A percentile compares a stretch with the other conserved stretches of the same genome.
Conservation (phyloP, 2,888 invertebrate genomes). For the Thyatira batis region DNA sequence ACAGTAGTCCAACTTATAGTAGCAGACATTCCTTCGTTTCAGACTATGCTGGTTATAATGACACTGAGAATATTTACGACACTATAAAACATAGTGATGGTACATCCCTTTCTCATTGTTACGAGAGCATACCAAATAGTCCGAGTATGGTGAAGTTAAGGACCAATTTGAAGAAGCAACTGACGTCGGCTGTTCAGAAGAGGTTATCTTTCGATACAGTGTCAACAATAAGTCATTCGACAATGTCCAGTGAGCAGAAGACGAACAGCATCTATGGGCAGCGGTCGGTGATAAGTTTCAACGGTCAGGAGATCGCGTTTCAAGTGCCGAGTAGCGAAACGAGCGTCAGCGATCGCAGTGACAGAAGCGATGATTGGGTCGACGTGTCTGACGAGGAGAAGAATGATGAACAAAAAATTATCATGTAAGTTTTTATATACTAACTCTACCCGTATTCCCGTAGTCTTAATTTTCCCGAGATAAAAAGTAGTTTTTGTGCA, state of each 20-base stretch:
- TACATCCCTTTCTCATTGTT: conserved; percentile 79
- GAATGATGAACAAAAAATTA: conserved; percentile 75
- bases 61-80: conserved; percentile 84
- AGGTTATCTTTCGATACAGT: conserved; percentile 73
- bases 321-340: conserved; percentile 82
- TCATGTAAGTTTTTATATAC: conserved; percentile 75
- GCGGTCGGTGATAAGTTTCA: conserved; percentile 74
- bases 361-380: conserved; percentile 86
- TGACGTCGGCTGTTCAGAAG: conserved; percentile 63
- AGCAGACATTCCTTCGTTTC: conserved; percentile 68
- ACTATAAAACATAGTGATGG: conserved; percentile 82
- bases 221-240: conserved; percentile 76
- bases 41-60: conserved; percentile 70
- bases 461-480: no score
- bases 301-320: conserved; percentile 75
- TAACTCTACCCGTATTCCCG: background rate
- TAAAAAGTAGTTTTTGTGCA: no score
- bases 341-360: conserved; percentile 83
- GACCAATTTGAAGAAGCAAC: conserved; percentile 63
- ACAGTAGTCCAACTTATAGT: conserved; percentile 66
- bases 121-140: conserved; percentile 82
- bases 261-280: conserved; percentile 84
- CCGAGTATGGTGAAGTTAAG: conserved; percentile 73
- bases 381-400: conserved; percentile 84
- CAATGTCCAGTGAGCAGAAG: conserved; percentile 83